Conservation (phyloP, 2,113 vertebrate species). For the Sigmodon hispidus region DNA sequence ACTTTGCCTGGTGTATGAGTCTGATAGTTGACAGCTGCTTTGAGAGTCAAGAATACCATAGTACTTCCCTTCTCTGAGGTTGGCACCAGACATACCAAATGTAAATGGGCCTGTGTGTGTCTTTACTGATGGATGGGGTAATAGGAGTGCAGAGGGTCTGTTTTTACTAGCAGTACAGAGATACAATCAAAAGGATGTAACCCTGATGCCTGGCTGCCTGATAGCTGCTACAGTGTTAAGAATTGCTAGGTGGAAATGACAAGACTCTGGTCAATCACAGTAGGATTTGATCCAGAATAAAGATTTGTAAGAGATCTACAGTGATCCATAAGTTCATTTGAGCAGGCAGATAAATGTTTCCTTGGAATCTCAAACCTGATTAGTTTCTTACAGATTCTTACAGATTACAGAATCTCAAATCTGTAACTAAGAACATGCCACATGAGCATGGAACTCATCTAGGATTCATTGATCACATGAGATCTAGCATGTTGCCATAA, state of each 20-base stretch:
- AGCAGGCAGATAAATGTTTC: slow-evolving; percentile 82
- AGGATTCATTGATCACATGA: slow-evolving; percentile 75
- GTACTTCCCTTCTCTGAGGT: slow-evolving; percentile 54
- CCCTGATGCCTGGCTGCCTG: neutral
- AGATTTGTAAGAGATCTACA: slow-evolving; percentile 61
- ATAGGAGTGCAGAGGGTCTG: neutral
- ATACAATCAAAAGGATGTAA: neutral
- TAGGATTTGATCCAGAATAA: slow-evolving; percentile 71
- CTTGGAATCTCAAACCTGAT: slow-evolving; percentile 82
- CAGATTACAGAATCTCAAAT: too few species aligned
- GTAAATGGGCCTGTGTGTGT: slow-evolving; percentile 14
- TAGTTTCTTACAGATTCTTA: too few species aligned
- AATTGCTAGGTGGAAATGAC: slow-evolving; percentile 5
- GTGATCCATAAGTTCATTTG: slow-evolving; percentile 77
- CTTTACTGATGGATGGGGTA: slow-evolving; percentile 50
- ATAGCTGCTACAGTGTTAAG: neutral
- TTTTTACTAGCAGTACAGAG: neutral
- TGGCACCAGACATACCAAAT: slow-evolving; percentile 41
- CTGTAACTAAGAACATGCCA: slow-evolving; percentile 65
- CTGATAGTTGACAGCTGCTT: slow-evolving; percentile 45
- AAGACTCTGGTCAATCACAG: neutral
- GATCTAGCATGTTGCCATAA: slow-evolving; percentile 77
- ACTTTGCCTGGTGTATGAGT: neutral
- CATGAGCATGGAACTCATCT: slow-evolving; percentile 49
- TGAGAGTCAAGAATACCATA: neutral